Conservation (phyloP, 2,113 vertebrate species). For the Protomyctophum bolini region DNA sequence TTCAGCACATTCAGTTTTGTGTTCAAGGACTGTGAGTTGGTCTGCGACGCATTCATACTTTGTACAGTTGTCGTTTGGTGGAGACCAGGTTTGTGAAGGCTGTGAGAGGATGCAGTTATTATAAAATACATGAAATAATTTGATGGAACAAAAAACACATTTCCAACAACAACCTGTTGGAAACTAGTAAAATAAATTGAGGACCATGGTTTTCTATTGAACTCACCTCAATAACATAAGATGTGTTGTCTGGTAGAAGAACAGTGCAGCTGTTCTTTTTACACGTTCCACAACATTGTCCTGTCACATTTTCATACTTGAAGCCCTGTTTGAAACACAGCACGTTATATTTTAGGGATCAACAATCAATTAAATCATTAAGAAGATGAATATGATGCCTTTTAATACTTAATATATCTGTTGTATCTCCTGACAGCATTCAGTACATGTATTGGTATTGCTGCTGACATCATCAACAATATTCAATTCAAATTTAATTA, state of each 20-base stretch:
- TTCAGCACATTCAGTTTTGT: constrained; percentile 62
- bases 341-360: not conserved
- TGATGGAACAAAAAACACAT: not conserved
- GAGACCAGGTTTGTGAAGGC: constrained; percentile 75
- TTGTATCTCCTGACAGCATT: no score
- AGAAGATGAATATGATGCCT: no score
- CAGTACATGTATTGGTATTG: no score
- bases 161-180: not conserved
- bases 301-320: constrained; percentile 41
- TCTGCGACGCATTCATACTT: constrained; percentile 77
- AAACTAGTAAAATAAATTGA: no score
- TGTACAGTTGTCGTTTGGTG: constrained; percentile 71
- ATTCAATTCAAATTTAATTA: no score
- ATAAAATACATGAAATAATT: not conserved
- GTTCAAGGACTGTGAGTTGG: constrained; percentile 43
- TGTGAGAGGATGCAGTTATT: constrained; percentile 50
- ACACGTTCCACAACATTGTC: constrained; percentile 85
- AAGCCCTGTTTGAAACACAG: constrained; percentile 68
- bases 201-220: not conserved
- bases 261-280: constrained; percentile 69
- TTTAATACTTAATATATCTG: no score
- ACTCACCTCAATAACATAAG: constrained; percentile 67
- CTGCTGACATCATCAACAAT: no score
- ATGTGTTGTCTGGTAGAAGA: constrained; percentile 32
- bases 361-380: no score